phyloP scores from a whole-genome alignment of 1,140 invertebrate species.

The Caenorhabditis remanei region DNA sequence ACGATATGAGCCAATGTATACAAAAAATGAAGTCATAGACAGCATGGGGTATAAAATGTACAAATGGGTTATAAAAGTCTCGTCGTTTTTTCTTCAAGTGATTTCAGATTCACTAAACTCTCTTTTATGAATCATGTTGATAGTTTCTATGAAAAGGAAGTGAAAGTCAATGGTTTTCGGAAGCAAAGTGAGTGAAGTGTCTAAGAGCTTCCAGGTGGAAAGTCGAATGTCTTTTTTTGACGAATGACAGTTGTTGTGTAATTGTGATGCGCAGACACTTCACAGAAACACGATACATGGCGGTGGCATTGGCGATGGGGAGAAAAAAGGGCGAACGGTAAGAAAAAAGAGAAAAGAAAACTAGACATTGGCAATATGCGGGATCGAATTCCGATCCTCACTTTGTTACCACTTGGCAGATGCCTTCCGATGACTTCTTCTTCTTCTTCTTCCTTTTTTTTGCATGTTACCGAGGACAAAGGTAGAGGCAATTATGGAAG shows the following conservation, averaged over 20 bases:
- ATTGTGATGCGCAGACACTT: slow-evolving; percentile 34
- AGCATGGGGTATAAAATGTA: too few relatives aligned
- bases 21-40: not conserved
- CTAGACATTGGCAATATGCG: slow-evolving; percentile 49
- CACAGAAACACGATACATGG: slow-evolving; percentile 49
- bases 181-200: slow-evolving; percentile 23
- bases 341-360: slow-evolving; percentile 16
- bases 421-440: slow-evolving; percentile 29
- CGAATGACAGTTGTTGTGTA: slow-evolving; percentile 26
- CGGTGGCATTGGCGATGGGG: not conserved
- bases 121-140: not conserved
- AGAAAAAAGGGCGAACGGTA: slow-evolving; percentile 40
- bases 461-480: slow-evolving; percentile 13
- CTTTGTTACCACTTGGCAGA: slow-evolving; percentile 54
- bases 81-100: too few relatives aligned
- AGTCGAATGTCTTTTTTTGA: slow-evolving; percentile 32
- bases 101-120: too few relatives aligned
- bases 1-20: not conserved
- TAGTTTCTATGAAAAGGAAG: slow-evolving; percentile 41
- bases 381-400: slow-evolving; percentile 47
- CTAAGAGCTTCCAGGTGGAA: slow-evolving; percentile 42
- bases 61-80: too few relatives aligned
- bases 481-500: slow-evolving; percentile 16
- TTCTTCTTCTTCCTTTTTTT: not conserved
- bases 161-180: slow-evolving; percentile 54